These are phyloP conservation scores for Pelobates cultripes DNA, from an alignment of 2,797 vertebrate genomes.

Conservation along the genomic window DNA sequence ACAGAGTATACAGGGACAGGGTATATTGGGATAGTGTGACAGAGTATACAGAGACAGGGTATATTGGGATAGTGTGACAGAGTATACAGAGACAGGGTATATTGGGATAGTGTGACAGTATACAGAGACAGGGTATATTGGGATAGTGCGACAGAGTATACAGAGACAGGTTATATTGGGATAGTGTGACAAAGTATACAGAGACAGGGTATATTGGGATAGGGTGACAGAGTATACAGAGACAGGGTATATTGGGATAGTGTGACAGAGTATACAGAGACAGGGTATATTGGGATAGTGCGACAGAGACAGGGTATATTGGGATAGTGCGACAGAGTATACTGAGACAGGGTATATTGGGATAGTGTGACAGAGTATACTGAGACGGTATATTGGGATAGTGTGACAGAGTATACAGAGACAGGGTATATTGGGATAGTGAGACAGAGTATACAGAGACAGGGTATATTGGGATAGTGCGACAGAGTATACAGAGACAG, in stretches of 20 bases:
- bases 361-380: no score
- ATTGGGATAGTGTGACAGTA: no score
- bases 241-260: no score
- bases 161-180: neutral
- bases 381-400: neutral
- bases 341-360: no score
- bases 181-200: neutral
- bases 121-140: no score
- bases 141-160: neutral
- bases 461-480: neutral
- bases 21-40: no score
- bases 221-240: no score
- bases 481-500: no score
- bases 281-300: neutral
- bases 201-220: no score
- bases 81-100: neutral
- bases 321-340: neutral
- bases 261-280: slow-evolving; percentile 1
- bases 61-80: neutral
- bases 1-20: no score
- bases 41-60: neutral
- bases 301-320: neutral
- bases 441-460: neutral
- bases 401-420: neutral
- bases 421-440: neutral